phyloP scores from a whole-genome alignment of 2,113 vertebrate species.

The Megaceryle maxima region DNA sequence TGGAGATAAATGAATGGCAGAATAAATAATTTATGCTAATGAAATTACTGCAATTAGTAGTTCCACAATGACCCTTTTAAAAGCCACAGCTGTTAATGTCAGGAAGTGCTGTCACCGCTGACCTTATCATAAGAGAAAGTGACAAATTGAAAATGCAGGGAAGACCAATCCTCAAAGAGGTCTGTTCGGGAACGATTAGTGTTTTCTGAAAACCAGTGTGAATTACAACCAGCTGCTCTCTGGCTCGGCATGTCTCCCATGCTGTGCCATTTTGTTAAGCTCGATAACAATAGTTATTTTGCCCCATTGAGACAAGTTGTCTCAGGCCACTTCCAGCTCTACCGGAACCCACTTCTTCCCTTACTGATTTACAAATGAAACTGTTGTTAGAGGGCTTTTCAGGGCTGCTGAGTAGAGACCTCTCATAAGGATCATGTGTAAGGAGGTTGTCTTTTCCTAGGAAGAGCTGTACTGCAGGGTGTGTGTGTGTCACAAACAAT shows the following conservation, averaged over 20 bases:
- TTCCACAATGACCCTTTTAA: constrained; percentile 95
- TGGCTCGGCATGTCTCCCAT: constrained; percentile 77
- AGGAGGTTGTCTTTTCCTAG: background rate
- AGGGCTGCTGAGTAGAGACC: constrained; percentile 45
- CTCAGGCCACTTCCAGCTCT: constrained; percentile 79
- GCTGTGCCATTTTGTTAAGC: constrained; percentile 87
- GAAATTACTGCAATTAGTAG: constrained; percentile 98
- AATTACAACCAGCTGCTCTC: constrained; percentile 86
- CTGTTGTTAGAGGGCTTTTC: constrained; percentile 71
- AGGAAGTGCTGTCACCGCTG: constrained; percentile 90
- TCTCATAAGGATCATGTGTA: constrained; percentile 72
- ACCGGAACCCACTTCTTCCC: constrained; percentile 74
- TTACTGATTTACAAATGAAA: constrained; percentile 75
- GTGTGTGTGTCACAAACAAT: background rate
- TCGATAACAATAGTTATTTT: constrained; percentile 83
- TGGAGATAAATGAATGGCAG: constrained; percentile 87
- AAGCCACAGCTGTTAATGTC: constrained; percentile 98
- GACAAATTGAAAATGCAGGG: constrained; percentile 83
- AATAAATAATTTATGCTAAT: constrained; percentile 99
- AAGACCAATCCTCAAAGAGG: constrained; percentile 84
- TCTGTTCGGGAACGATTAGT: constrained; percentile 81
- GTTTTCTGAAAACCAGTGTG: constrained; percentile 84
- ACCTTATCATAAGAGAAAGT: constrained; percentile 90
- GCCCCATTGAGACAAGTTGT: constrained; percentile 80
- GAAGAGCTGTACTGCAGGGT: constrained; percentile 20